Percentiles rank a stretch among this genome's conserved stretches.
Evolutionary conservation across 2,888 invertebrate species (phyloP).

Genomic region (Mesoligia furuncula): DNA sequence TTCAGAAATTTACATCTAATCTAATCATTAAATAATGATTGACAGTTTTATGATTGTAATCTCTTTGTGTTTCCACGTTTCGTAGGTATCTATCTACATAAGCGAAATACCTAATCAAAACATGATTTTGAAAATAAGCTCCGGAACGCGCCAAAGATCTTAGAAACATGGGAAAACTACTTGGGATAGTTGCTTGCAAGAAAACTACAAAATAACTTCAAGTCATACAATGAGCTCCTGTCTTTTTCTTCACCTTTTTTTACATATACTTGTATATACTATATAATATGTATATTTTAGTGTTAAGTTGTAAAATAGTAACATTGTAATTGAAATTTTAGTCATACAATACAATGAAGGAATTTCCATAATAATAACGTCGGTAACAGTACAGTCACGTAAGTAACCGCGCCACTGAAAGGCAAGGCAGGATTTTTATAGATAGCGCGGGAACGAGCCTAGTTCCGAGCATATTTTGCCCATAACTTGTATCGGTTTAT

Average conservation of each 20-base stretch:
- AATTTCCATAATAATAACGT: background rate
- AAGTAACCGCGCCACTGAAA: background rate
- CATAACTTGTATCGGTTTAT: background rate
- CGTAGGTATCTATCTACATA: background rate
- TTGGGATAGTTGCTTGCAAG: background rate
- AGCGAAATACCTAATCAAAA: background rate
- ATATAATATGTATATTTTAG: too few species aligned
- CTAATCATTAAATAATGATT: constrained; percentile 12
- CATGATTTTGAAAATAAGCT: background rate
- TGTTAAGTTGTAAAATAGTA: too few species aligned
- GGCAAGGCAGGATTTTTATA: background rate
- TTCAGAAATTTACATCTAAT: background rate
- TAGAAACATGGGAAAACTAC: background rate
- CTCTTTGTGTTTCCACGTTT: constrained; percentile 2
- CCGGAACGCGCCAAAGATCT: too few species aligned
- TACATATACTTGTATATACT: too few species aligned
- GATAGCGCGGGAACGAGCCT: background rate
- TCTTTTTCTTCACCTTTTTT: too few species aligned
- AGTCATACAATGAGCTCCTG: too few species aligned
- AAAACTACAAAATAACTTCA: constrained; percentile 5
- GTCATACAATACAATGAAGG: too few species aligned
- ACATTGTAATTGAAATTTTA: too few species aligned
- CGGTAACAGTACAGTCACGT: too few species aligned
- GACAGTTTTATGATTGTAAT: constrained; percentile 26
- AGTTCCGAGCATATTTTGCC: background rate